Conservation (phyloP, 2,797 vertebrate species). For the Acipenser oxyrinchus region DNA sequence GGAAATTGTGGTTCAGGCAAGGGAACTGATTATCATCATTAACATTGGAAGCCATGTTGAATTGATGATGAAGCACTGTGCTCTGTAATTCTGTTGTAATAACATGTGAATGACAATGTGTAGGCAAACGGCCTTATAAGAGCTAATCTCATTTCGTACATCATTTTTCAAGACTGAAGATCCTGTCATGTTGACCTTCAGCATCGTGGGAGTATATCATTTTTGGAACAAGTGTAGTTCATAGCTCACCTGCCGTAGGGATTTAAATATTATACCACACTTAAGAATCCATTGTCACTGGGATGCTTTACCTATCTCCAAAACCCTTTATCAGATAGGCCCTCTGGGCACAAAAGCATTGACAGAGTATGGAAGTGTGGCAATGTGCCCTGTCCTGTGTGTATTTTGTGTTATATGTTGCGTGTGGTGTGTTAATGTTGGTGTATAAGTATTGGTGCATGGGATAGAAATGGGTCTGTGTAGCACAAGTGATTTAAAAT, state of each 20-base stretch:
- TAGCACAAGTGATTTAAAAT: too few relatives aligned
- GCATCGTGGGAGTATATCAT: conserved; percentile 8
- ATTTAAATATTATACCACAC: conserved; percentile 12
- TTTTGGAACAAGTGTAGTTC: conserved; percentile 11
- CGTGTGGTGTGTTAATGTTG: too few relatives aligned
- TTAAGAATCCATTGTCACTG: neutral
- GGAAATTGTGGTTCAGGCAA: too few relatives aligned
- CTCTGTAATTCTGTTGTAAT: neutral
- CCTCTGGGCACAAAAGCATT: too few relatives aligned
- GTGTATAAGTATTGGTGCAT: too few relatives aligned
- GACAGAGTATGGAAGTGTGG: too few relatives aligned
- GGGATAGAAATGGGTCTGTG: too few relatives aligned
- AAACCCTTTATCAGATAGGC: neutral
- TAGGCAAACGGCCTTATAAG: neutral
- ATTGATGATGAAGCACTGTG: too few relatives aligned
- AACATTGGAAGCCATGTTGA: too few relatives aligned
- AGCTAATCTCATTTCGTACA: neutral
- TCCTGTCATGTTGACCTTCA: conserved; percentile 14
- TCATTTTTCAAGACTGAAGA: conserved; percentile 16
- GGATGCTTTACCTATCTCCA: neutral
- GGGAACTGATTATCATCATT: too few relatives aligned
- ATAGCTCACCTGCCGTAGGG: neutral
- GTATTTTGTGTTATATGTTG: too few relatives aligned
- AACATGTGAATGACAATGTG: neutral
- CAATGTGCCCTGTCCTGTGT: too few relatives aligned